Evolutionary conservation across 2,888 invertebrate genomes (phyloP).

Genomic region (Drosophila sordidapex): DNA sequence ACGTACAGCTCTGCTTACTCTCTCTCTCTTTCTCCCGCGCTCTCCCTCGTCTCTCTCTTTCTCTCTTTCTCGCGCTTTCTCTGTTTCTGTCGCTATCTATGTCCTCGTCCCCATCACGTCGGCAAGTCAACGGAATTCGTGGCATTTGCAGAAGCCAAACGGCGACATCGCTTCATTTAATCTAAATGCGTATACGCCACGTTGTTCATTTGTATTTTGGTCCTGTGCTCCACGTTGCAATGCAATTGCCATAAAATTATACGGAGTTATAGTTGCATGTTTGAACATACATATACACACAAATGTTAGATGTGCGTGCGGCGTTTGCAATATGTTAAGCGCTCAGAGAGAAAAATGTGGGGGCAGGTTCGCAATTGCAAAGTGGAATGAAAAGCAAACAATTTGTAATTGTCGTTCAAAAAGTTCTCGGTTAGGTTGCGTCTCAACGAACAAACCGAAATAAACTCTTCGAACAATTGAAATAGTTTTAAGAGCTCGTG

Average conservation of each 20-base stretch:
- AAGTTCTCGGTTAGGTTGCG: neutral
- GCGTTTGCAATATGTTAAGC: constrained; percentile 24
- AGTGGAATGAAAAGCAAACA: constrained; percentile 3
- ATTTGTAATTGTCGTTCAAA: constrained; percentile 12
- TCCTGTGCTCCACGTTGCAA: constrained; percentile 27
- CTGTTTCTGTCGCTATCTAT: neutral
- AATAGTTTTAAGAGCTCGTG: neutral
- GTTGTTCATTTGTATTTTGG: constrained; percentile 34
- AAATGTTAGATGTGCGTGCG: constrained; percentile 31
- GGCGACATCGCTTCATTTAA: constrained; percentile 57
- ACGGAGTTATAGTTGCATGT: constrained; percentile 10
- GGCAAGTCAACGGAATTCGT: constrained; percentile 43
- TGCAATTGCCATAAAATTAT: constrained; percentile 63
- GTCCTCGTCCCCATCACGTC: constrained; percentile 41
- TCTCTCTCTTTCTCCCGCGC: neutral
- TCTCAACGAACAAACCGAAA: neutral
- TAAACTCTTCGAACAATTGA: neutral
- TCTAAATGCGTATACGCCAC: constrained; percentile 61
- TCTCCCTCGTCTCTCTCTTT: neutral
- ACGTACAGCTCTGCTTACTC: constrained; percentile 17
- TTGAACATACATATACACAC: constrained; percentile 9
- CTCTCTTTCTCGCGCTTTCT: too few relatives aligned
- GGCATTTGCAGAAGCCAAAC: constrained; percentile 27
- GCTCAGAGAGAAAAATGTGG: constrained; percentile 1
- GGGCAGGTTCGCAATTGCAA: neutral